Conservation (phyloP, 2,797 vertebrate genomes). For the Schizopygopsis malacanthus region DNA sequence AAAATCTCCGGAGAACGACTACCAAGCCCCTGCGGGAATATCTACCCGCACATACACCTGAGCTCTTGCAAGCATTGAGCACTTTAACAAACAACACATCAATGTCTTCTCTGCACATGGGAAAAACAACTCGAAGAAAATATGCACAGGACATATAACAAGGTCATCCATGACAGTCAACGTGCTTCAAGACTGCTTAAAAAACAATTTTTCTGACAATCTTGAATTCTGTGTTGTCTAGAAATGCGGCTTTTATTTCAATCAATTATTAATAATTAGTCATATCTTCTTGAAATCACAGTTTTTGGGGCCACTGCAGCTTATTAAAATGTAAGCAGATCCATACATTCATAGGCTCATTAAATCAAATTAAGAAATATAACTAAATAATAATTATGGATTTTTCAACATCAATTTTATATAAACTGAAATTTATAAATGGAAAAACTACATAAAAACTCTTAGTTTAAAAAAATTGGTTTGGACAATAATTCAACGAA, state of each 20-base stretch:
- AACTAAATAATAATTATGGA: not conserved
- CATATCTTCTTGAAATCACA: not conserved
- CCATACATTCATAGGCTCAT: not conserved
- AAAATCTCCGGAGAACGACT: not conserved
- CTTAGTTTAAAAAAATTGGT: not conserved
- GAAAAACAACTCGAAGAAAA: not conserved
- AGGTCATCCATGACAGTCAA: not conserved
- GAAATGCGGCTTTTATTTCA: not conserved
- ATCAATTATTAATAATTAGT: slow-evolving; percentile 9
- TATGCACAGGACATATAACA: not conserved
- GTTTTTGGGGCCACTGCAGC: not conserved
- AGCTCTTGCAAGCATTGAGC: not conserved
- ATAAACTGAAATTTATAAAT: not conserved
- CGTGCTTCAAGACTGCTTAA: not conserved
- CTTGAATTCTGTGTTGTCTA: slow-evolving; percentile 16
- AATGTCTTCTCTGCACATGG: not conserved
- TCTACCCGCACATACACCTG: not conserved
- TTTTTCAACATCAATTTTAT: not conserved
- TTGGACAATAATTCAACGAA: not conserved
- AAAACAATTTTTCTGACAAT: not conserved
- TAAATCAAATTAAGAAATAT: not conserved
- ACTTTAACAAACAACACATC: slow-evolving; percentile 30
- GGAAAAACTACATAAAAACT: not conserved
- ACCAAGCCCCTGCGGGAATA: not conserved
- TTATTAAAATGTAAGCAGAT: not conserved